phyloP scores from a whole-genome alignment of 2,888 invertebrate species.

The Conistra vaccinii region DNA sequence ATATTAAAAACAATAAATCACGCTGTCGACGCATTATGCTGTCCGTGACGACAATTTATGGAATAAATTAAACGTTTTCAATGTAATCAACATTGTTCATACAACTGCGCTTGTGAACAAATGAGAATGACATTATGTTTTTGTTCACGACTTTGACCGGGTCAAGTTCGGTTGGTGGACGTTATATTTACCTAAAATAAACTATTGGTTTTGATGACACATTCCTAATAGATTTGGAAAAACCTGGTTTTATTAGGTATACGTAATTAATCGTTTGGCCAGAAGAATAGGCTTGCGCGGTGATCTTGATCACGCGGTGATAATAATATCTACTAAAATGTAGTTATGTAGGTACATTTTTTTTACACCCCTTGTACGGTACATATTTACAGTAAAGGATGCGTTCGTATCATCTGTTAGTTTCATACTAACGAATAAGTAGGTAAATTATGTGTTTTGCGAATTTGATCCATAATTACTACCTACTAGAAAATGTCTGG shows the following conservation, averaged over 20 bases:
- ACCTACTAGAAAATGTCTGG: too few relatives aligned
- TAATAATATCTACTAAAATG: neutral
- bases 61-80: conserved; percentile 45
- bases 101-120: conserved; percentile 21
- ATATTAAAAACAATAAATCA: conserved; percentile 45
- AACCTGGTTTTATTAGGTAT: neutral
- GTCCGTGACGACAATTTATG: conserved; percentile 36
- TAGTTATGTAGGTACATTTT: neutral
- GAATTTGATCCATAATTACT: too few relatives aligned
- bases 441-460: too few relatives aligned
- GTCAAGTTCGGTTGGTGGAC: conserved; percentile 20
- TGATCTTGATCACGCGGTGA: too few relatives aligned
- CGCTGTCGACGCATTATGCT: conserved; percentile 23
- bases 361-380: neutral
- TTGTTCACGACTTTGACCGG: conserved; percentile 38
- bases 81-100: conserved; percentile 38
- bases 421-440: too few relatives aligned
- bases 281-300: neutral
- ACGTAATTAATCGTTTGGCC: neutral
- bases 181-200: neutral
- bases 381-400: too few relatives aligned
- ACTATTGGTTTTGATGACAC: neutral
- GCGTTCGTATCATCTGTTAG: too few relatives aligned
- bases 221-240: neutral
- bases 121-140: conserved; percentile 11